Conservation (phyloP, 2,797 vertebrate genomes). For the Neosilurus hyrtlii region DNA sequence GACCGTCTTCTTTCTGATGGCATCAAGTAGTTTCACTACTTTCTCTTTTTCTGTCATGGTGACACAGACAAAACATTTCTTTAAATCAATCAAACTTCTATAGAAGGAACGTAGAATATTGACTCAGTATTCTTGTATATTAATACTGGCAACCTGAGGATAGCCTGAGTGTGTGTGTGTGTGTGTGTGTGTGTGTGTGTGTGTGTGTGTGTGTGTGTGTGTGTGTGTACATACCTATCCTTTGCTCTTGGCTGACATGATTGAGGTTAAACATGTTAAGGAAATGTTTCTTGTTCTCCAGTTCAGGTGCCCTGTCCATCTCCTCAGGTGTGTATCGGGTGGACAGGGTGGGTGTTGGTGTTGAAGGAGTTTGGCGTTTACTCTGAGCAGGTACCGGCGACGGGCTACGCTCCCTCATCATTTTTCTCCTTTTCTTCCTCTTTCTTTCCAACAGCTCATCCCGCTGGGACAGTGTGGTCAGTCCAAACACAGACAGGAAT, state of each 20-base stretch:
- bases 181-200: slow-evolving; percentile 26
- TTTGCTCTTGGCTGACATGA: slow-evolving; percentile 87
- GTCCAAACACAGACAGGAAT: slow-evolving; percentile 86
- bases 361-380: slow-evolving; percentile 78
- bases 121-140: background rate
- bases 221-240: slow-evolving; percentile 76
- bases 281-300: slow-evolving; percentile 95
- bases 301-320: slow-evolving; percentile 90
- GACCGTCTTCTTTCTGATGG: slow-evolving; percentile 90
- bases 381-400: slow-evolving; percentile 78
- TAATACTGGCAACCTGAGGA: background rate
- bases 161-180: background rate
- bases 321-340: slow-evolving; percentile 93
- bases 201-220: slow-evolving; percentile 9
- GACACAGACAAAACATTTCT: background rate
- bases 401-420: slow-evolving; percentile 90
- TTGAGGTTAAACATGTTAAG: slow-evolving; percentile 92
- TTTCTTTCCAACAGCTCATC: slow-evolving; percentile 89
- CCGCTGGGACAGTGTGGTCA: slow-evolving; percentile 86
- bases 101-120: background rate
- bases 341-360: slow-evolving; percentile 70
- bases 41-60: slow-evolving; percentile 88
- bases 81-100: background rate
- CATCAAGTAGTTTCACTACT: slow-evolving; percentile 86
- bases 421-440: slow-evolving; percentile 85